A percentile compares a stretch with the other conserved stretches of the same genome.
phyloP scores from a whole-genome alignment of 2,797 vertebrate genomes.

The Zalophus californianus region DNA sequence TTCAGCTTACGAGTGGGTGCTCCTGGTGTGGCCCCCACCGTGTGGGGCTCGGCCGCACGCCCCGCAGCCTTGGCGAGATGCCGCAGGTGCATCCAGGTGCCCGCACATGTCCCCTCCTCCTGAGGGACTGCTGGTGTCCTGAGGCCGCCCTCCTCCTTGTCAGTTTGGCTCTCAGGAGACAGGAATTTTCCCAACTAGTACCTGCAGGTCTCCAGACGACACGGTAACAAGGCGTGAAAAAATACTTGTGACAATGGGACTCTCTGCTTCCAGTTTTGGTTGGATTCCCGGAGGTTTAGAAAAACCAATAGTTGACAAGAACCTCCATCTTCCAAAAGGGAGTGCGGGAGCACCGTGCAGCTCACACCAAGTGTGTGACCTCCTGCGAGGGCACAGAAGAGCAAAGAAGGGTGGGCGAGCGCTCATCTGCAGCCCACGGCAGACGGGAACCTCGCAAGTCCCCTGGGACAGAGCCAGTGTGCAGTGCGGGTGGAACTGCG shows the following conservation, averaged over 20 bases:
- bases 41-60: neutral
- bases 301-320: neutral
- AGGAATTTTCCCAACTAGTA: rapidly evolving
- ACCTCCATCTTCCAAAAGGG: neutral
- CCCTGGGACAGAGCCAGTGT: rapidly evolving
- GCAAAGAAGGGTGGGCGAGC: neutral
- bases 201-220: neutral
- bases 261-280: neutral
- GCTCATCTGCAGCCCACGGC: neutral
- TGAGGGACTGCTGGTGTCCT: neutral
- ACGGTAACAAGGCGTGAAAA: neutral
- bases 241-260: neutral
- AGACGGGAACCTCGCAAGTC: rapidly evolving
- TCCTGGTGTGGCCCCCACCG: rapidly evolving
- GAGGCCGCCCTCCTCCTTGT: neutral
- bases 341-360: neutral
- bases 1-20: rapidly evolving
- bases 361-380: neutral
- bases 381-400: no score
- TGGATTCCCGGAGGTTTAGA: neutral
- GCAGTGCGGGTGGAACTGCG: neutral
- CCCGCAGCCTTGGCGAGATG: neutral
- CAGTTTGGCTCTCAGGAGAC: neutral
- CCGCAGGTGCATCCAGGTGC: rapidly evolving
- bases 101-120: rapidly evolving